Percentiles rank a stretch among this genome's conserved stretches.
These are phyloP conservation scores for Calyptomena viridis DNA, from an alignment of 2,113 vertebrate species.

Conservation along the genomic window DNA sequence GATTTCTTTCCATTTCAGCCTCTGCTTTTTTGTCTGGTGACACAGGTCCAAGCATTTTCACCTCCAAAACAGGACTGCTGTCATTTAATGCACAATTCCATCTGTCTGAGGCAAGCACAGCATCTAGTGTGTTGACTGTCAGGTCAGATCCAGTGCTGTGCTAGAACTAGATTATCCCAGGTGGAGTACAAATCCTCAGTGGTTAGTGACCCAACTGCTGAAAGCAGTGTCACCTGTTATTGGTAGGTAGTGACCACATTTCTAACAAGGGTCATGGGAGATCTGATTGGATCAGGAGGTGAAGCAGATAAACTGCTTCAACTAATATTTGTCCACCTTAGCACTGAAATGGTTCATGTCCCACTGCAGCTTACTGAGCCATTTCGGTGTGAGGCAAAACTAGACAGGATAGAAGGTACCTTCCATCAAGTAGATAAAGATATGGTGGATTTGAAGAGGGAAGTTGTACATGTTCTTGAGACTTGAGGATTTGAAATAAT, in stretches of 20 bases:
- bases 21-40: not conserved
- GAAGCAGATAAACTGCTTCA: not conserved
- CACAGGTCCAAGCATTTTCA: not conserved
- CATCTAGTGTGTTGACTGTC: not conserved
- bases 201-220: not conserved
- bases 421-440: not conserved
- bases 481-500: not conserved
- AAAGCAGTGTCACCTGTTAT: not conserved
- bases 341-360: not conserved
- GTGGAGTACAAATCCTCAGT: accelerated
- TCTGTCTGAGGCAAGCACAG: not conserved
- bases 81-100: not conserved
- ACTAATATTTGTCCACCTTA: not conserved
- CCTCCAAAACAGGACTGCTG: not conserved
- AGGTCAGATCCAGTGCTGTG: not conserved
- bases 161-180: not conserved
- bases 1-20: not conserved
- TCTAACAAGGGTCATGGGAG: not conserved
- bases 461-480: not conserved
- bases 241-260: not conserved
- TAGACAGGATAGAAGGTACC: not conserved
- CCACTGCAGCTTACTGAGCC: not conserved
- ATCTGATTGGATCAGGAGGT: not conserved
- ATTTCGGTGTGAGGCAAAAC: not conserved
- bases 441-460: not conserved